Evolutionary conservation across 2,113 vertebrate genomes (phyloP).

Genomic region (Canis aureus): DNA sequence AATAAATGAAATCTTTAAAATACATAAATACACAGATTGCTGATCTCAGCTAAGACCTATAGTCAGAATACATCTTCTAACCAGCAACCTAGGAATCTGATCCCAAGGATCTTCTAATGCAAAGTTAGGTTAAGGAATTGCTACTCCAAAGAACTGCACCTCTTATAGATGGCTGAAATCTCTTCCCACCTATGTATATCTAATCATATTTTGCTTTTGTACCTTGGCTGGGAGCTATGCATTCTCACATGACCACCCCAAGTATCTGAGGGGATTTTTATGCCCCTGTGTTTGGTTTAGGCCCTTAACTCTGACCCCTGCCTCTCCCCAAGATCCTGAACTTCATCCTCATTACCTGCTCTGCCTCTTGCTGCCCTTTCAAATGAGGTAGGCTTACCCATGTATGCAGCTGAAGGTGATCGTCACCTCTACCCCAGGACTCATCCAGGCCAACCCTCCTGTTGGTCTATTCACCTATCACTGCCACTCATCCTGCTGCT

Average conservation of each 20-base stretch:
- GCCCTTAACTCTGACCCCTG: not conserved
- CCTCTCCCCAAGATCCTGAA: not conserved
- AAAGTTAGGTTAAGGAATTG: not conserved
- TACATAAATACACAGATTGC: not conserved
- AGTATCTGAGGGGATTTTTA: not conserved
- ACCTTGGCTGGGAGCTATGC: not conserved
- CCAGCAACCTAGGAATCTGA: not conserved
- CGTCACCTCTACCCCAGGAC: no score
- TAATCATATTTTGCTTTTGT: not conserved
- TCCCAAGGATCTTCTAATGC: not conserved
- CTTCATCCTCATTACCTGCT: not conserved
- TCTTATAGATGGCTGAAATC: not conserved
- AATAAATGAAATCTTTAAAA: not conserved
- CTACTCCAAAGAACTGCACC: not conserved
- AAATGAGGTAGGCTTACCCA: not conserved
- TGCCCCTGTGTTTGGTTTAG: not conserved
- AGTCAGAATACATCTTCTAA: not conserved
- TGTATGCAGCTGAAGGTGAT: accelerated
- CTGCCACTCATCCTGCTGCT: not conserved
- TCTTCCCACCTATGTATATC: not conserved
- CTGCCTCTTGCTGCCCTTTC: not conserved
- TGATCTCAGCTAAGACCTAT: not conserved
- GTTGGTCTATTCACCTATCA: not conserved
- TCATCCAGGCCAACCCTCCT: not conserved
- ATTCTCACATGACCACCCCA: not conserved